Conservation (phyloP, 2,888 invertebrate genomes). For the Sesia apiformis region DNA sequence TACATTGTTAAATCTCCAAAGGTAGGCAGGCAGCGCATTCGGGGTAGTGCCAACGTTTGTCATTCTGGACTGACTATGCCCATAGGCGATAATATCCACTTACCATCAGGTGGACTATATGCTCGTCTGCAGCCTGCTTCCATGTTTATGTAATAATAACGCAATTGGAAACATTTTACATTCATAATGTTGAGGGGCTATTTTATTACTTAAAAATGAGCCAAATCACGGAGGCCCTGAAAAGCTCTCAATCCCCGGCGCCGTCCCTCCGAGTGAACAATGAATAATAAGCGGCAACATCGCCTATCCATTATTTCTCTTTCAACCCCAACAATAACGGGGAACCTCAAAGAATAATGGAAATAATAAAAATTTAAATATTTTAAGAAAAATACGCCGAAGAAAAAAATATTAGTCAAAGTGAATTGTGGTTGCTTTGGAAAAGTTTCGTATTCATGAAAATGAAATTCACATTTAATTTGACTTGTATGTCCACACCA, state of each 20-base stretch:
- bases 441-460: too few species aligned
- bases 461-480: too few species aligned
- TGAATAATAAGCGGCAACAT: conserved; percentile 67
- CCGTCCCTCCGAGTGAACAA: conserved; percentile 38
- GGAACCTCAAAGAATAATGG: conserved; percentile 45
- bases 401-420: conserved; percentile 32
- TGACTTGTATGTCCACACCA: too few species aligned
- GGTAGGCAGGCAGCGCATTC: too few species aligned
- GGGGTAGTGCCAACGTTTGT: too few species aligned
- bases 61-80: too few species aligned
- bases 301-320: conserved; percentile 58
- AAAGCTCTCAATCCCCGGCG: conserved; percentile 39
- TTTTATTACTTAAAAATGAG: conserved; percentile 66
- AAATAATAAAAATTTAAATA: conserved; percentile 66
- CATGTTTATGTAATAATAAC: too few species aligned
- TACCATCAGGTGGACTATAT: too few species aligned
- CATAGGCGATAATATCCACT: too few species aligned
- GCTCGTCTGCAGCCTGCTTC: too few species aligned
- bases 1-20: too few species aligned
- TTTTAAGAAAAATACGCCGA: conserved; percentile 43
- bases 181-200: conserved; percentile 14
- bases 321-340: conserved; percentile 52
- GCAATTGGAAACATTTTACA: too few species aligned
- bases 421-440: conserved; percentile 11
- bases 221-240: conserved; percentile 50